Conservation (phyloP, 2,888 invertebrate species). For the Megaustenia siamemsis region DNA sequence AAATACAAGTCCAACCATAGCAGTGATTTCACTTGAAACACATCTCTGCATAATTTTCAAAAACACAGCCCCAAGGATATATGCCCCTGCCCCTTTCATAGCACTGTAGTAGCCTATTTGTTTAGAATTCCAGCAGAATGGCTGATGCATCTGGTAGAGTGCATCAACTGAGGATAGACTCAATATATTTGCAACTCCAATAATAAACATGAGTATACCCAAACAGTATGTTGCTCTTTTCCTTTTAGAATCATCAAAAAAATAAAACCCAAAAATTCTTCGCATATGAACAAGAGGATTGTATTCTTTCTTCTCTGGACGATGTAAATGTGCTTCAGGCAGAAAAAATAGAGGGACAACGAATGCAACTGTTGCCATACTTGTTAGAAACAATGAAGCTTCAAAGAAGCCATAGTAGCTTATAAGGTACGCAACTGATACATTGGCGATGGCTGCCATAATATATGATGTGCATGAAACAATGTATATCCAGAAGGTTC, state of each 20-base stretch:
- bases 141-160: conserved; percentile 49
- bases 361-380: conserved; percentile 32
- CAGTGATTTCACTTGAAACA: conserved; percentile 18
- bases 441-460: neutral
- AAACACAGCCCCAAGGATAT: conserved; percentile 22
- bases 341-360: conserved; percentile 41
- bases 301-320: neutral
- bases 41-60: conserved; percentile 40
- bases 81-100: conserved; percentile 24
- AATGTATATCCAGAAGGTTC: conserved; percentile 45
- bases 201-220: conserved; percentile 20
- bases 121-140: conserved; percentile 54
- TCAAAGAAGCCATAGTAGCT: conserved; percentile 37
- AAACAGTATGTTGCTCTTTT: conserved; percentile 18
- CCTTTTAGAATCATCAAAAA: conserved; percentile 35
- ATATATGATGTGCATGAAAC: neutral
- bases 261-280: conserved; percentile 55
- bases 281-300: conserved; percentile 27
- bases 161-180: conserved; percentile 33
- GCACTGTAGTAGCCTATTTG: conserved; percentile 50
- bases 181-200: conserved; percentile 26
- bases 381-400: conserved; percentile 21
- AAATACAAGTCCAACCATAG: conserved; percentile 31
- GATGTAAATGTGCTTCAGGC: conserved; percentile 50
- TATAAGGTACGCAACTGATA: conserved; percentile 52